Evolutionary conservation across 2,797 vertebrate species (phyloP).

Genomic region (Dallia pectoralis): DNA sequence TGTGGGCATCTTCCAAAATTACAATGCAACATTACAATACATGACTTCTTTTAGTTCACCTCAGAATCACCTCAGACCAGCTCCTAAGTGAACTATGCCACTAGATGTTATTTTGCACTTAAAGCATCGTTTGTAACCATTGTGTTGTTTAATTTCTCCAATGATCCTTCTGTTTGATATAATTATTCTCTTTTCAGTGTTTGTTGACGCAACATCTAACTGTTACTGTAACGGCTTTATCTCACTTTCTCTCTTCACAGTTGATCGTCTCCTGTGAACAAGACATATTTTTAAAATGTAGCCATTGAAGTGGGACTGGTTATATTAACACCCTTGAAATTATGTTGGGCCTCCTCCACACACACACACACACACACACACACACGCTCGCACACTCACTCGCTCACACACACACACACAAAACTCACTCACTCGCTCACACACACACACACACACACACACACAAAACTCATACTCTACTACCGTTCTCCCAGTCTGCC

Average conservation of each 20-base stretch:
- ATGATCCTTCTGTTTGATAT: constrained; percentile 33
- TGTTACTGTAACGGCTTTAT: constrained; percentile 15
- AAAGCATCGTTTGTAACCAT: constrained; percentile 32
- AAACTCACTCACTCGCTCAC: too few relatives aligned
- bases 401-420: constrained; percentile 4
- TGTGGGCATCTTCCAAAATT: too few relatives aligned
- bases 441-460: background rate
- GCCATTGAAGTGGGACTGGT: constrained; percentile 1
- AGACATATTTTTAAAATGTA: constrained; percentile 46
- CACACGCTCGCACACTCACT: background rate
- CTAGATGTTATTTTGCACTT: constrained; percentile 31
- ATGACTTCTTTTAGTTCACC: too few relatives aligned
- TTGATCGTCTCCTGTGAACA: constrained; percentile 29
- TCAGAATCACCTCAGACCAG: too few relatives aligned
- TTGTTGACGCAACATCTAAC: background rate
- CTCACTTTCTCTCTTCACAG: constrained; percentile 23
- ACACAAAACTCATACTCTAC: constrained; percentile 11
- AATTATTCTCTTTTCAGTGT: constrained; percentile 24
- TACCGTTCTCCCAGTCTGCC: background rate
- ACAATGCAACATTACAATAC: too few relatives aligned
- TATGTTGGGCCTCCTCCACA: constrained; percentile 39
- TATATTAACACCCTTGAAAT: constrained; percentile 23
- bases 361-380: background rate
- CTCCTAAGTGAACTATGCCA: background rate
- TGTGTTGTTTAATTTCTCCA: background rate